Base-by-base conservation (phyloP, 2,888 invertebrate genomes). In the Morpho helenor region DNA sequence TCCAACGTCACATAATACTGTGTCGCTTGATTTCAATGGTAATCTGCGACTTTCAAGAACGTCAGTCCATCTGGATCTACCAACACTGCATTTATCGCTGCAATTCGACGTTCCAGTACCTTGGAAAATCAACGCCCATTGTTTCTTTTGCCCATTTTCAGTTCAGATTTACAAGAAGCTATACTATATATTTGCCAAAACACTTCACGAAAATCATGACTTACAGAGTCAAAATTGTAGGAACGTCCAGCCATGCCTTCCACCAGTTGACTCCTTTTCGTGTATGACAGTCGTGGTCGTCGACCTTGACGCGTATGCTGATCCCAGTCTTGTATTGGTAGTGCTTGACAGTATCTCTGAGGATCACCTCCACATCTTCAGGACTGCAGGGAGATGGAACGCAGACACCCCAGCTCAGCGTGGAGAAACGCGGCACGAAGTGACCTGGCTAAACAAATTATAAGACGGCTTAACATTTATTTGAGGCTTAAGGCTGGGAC, bases 391-490 rank as follows among this genome's bases (percentile, higher is more conserved):
- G 91, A 4, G 93, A 89, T 1, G 95, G 95, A 51, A 95, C 84
- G 73, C 95, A 95, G 22, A 94, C 78, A 0, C 94, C 95, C 95
- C 94, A 95, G 71, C 94, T 94, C 65, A 93, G 84, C 64, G 94
- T 93, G 31, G 94, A 93, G 80, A 94, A 94, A 71, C 93, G 93
- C 56, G 95, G 94, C 76, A 93, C 91, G 80, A 94, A 94, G 84
- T 95, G 94, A 78, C 93, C 93, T 72, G 94, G 93, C 95, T 95
- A 82, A 85, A 90, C 86, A 72, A 84, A 63, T 65, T 57, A 63
- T 57, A 59, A 57, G 49, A 59, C 43, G 46, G 59, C 56, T 63
- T 52, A 61, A 55, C n/a, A 58, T 56, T 48, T 59, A 49, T 31
- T 31, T 31, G 4, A 31, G 31, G 31, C 31, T 31, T 5, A 31